Base-by-base conservation (phyloP, 2,797 vertebrate species). In the Streptopelia turtur region DNA sequence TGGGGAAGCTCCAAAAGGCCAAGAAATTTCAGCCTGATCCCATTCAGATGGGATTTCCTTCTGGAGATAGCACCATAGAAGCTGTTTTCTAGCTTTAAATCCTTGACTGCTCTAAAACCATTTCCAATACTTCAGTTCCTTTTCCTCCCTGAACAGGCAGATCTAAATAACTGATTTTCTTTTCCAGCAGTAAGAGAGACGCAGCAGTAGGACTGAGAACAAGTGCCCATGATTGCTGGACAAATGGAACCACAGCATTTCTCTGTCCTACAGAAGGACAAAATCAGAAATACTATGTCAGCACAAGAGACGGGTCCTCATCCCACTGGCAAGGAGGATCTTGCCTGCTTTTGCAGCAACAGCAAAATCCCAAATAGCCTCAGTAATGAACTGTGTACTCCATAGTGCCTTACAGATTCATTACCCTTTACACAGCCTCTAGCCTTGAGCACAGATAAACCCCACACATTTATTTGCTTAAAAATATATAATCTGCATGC, bases 321-420 rank as follows among this genome's bases (percentile, higher is more conserved):
- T 33, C 45, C 57, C 41, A 50, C 56, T 39, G 45, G 41, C 28
- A 53, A 84, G 63, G 52, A 91, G 18, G 13, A 33, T 64, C 45
- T 31, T 59, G 63, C 31, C 59, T 66, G 20, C 16, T 82, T 93
- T 92, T 94, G 87, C 71, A 83, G 60, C 13, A 76, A 59, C 28
- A 83, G 68, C 64, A 89, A 83, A 93, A 91, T 64, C 56, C 68
- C 68, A 27, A 91, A 87, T 21, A 80, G 49, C 45, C 23, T 92
- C 81, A 47, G 41, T 43, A 76, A 89, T 23, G 17, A 89, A 8
- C 28, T 60, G 47, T 6, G 1, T 18, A 13, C 12, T 80, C 39
- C 45, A 90, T 14, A 11, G 47, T 27, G 23, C 25, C 60, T 94
- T 94, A 45, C 35, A 85, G 60, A 80, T 68, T 89, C 83, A 33